Percentiles rank a stretch among this genome's conserved stretches.
phyloP scores from a whole-genome alignment of 2,888 invertebrate species.

The Griposia aprilina region DNA sequence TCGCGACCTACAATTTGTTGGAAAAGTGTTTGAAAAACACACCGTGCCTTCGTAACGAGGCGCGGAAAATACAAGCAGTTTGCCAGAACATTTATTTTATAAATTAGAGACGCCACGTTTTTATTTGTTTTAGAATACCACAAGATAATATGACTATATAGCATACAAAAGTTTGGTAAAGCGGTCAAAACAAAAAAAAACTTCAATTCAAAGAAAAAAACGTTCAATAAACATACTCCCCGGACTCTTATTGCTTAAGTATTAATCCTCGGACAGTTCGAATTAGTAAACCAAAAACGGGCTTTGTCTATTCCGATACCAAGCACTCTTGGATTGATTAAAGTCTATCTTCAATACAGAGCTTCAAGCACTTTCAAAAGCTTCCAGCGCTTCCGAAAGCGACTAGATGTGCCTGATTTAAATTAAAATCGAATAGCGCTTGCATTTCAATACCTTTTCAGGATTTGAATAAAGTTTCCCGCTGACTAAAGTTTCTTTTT shows the following conservation, averaged over 20 bases:
- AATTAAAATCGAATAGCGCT: slow-evolving; percentile 43
- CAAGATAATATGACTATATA: background rate
- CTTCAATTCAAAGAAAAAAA: background rate
- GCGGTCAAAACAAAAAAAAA: background rate
- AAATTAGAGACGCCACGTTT: background rate
- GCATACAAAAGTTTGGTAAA: background rate
- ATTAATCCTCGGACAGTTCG: background rate
- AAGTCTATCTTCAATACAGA: slow-evolving; percentile 9
- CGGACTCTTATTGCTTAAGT: background rate
- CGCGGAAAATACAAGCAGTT: background rate
- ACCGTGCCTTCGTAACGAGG: background rate
- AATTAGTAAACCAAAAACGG: slow-evolving; percentile 3
- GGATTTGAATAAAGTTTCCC: slow-evolving; percentile 30
- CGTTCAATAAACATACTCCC: background rate
- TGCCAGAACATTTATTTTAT: background rate
- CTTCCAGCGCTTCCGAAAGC: slow-evolving; percentile 6
- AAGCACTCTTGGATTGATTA: slow-evolving; percentile 13
- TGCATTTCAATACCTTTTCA: background rate
- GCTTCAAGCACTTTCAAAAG: slow-evolving; percentile 22
- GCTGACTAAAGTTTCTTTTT: background rate
- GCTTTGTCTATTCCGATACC: slow-evolving; percentile 10
- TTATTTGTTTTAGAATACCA: background rate
- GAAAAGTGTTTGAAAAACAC: slow-evolving; percentile 2
- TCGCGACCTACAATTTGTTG: background rate
- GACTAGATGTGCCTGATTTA: slow-evolving; percentile 13